Percentiles rank a stretch among this genome's conserved stretches.
These are phyloP conservation scores for Peromyscus attwateri DNA, from an alignment of 2,797 vertebrate genomes.

Conservation along the genomic window DNA sequence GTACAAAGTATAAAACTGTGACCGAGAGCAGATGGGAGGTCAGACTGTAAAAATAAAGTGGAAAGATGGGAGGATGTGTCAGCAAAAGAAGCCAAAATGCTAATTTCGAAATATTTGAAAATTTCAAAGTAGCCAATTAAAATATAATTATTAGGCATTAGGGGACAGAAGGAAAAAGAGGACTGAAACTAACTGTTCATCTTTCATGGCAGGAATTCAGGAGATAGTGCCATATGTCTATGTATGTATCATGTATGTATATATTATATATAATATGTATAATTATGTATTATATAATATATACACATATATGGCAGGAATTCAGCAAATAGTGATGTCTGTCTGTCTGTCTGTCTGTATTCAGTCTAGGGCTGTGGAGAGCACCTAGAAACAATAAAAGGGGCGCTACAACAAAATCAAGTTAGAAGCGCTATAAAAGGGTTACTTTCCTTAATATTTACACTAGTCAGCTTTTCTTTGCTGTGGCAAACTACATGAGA, in stretches of 20 bases:
- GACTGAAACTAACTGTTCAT: neutral
- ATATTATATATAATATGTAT: neutral
- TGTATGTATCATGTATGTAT: neutral
- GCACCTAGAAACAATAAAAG: neutral
- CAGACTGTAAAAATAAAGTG: neutral
- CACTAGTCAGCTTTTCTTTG: neutral
- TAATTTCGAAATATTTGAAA: slow-evolving; percentile 43
- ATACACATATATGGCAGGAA: neutral
- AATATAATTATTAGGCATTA: neutral
- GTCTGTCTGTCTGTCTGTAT: neutral
- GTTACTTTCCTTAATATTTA: neutral
- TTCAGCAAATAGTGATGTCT: neutral
- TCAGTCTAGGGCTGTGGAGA: neutral
- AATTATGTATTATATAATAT: too few relatives aligned
- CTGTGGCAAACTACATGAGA: neutral
- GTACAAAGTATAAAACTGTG: neutral
- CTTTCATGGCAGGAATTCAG: slow-evolving; percentile 1
- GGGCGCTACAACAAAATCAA: neutral
- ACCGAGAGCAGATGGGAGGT: neutral
- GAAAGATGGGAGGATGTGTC: neutral
- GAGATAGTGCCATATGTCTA: neutral
- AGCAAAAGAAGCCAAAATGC: neutral
- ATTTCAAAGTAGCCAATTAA: slow-evolving; percentile 45
- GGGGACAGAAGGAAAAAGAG: neutral
- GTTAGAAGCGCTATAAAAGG: neutral